Base-by-base conservation (phyloP, 2,797 vertebrate species). In the Pyrocephalus nanus region DNA sequence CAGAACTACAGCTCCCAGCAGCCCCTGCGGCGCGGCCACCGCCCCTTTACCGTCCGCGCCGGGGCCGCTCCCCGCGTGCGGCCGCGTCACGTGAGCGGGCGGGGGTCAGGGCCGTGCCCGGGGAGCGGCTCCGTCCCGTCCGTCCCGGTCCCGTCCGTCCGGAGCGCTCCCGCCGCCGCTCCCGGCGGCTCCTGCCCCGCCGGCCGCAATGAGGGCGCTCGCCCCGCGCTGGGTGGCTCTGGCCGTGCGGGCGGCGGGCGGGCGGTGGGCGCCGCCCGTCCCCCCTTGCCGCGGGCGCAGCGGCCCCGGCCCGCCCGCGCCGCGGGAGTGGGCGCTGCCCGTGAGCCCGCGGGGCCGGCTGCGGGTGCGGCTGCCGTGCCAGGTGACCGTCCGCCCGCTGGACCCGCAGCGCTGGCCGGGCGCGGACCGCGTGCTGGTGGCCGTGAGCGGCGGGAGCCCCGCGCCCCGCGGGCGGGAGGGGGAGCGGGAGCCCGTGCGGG, bases 281-380 rank as follows among this genome's bases (percentile, higher is more conserved):
- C 50, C 34, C 6, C 55, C 43, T 16, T 6, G 16, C 96, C 99
- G 38, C 96, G 92, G 61, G 95, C 99, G 30, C 96, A 95, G 76
- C 92, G 98, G 38, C 64, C 65, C 65, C 45, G 64, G 45, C n/a
- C 12, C 64, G 16, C 15, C 62, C 30, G 15, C 21, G 20, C 43
- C 32, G 17, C 79, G 57, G 40, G 98, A 95, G 32, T 99, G 99
- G 99, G 90, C 92, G 32, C 92, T 99, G 79, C 67, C 61, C 3
- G 99, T 99, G 67, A 97, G 97, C 58, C 98, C 99, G 22, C 99
- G 98, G 84, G 98, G 98, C 57, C 96, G 97, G 23, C 97, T 99
- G 36, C 97, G 95, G 74, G 98, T 97, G 5, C 97, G 95, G 58
- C 91, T 99, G 38, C 97, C 97, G 15, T 99, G 99, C 95, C 98